Conservation (phyloP, 2,888 invertebrate species). For the Protonemura montana region DNA sequence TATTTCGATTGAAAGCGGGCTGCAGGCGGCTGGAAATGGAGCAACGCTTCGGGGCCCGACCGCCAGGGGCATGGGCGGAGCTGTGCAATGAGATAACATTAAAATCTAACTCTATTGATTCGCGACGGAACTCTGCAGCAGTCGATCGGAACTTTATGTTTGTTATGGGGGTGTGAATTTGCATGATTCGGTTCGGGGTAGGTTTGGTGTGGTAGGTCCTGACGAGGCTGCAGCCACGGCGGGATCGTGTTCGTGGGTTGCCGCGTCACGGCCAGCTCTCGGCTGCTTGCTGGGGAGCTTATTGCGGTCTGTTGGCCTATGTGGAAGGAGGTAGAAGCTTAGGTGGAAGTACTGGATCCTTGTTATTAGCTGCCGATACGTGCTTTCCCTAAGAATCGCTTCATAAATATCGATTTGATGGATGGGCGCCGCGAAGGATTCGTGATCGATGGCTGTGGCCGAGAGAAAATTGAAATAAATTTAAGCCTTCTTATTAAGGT, state of each 20-base stretch:
- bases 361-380: neutral
- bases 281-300: neutral
- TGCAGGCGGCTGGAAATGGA: too few species aligned
- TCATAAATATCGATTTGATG: neutral
- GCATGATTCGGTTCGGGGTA: too few species aligned
- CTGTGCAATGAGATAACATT: neutral
- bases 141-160: neutral
- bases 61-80: neutral
- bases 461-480: neutral
- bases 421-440: neutral
- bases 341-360: neutral
- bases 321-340: neutral
- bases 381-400: neutral
- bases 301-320: too few species aligned
- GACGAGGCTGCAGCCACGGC: too few species aligned
- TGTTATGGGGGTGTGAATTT: neutral
- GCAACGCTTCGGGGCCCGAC: too few species aligned
- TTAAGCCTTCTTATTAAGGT: neutral
- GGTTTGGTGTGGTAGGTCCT: neutral
- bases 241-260: too few species aligned
- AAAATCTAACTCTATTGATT: neutral
- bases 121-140: neutral
- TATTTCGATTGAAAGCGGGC: too few species aligned
- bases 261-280: neutral
- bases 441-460: neutral